Percentiles rank a stretch among this genome's conserved stretches.
phyloP scores from a whole-genome alignment of 2,797 vertebrate species.

The Apogon talboti region DNA sequence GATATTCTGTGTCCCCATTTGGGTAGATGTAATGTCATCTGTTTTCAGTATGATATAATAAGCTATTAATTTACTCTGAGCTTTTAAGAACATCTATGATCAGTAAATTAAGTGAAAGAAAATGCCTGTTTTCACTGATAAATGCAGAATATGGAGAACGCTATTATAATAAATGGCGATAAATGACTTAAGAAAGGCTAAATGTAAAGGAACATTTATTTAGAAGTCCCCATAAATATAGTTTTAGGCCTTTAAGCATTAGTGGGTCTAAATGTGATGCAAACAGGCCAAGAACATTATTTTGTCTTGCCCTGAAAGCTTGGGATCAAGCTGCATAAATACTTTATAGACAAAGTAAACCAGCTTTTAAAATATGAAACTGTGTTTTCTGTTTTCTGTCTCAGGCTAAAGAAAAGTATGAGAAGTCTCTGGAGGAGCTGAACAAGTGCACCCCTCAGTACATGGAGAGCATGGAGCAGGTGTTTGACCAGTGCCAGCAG shows the following conservation, averaged over 20 bases:
- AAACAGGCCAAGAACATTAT: background rate
- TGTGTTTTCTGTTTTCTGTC: constrained; percentile 6
- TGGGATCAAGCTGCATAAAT: background rate
- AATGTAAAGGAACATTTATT: too few species aligned
- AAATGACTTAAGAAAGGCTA: too few species aligned
- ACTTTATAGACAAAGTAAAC: background rate
- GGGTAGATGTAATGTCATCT: background rate
- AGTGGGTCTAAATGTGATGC: background rate
- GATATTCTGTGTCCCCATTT: background rate
- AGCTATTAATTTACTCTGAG: too few species aligned
- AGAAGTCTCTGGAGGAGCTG: constrained; percentile 95
- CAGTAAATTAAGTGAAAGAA: too few species aligned
- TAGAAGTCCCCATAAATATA: too few species aligned
- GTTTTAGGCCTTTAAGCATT: too few species aligned
- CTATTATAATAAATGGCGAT: too few species aligned
- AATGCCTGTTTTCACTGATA: too few species aligned
- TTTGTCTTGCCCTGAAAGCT: background rate
- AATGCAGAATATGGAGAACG: too few species aligned
- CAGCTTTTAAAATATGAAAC: background rate
- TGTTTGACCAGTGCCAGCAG: constrained; percentile 98
- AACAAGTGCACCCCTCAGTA: constrained; percentile 94
- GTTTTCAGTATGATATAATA: too few species aligned
- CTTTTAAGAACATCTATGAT: too few species aligned
- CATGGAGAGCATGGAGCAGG: constrained; percentile 96
- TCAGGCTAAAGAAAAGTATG: constrained; percentile 96